Percentiles rank a stretch among this genome's conserved stretches.
phyloP scores from a whole-genome alignment of 1,140 invertebrate species.

The Thalassaphorura encarpata region DNA sequence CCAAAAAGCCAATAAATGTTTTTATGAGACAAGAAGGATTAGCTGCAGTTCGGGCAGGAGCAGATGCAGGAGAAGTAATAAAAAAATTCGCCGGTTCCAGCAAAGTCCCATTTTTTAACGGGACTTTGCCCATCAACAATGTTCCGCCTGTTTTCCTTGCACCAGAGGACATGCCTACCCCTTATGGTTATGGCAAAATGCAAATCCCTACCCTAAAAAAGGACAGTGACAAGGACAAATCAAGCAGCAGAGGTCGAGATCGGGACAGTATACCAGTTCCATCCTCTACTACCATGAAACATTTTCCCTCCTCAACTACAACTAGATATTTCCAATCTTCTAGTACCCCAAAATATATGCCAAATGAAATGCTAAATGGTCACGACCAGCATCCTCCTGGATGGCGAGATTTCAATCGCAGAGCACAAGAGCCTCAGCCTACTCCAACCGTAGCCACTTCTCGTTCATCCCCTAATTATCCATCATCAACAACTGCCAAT shows the following conservation, averaged over 20 bases:
- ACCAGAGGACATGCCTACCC: constrained; percentile 26
- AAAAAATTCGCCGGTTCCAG: constrained; percentile 32
- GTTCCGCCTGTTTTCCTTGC: constrained; percentile 30
- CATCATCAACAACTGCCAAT: neutral
- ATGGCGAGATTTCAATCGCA: neutral
- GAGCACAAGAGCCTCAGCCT: neutral
- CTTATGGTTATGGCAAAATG: constrained; percentile 29
- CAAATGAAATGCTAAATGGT: too few species aligned
- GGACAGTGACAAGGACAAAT: neutral
- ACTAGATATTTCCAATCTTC: too few species aligned
- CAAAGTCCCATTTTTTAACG: constrained; percentile 32
- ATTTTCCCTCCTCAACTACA: neutral
- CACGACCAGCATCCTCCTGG: too few species aligned
- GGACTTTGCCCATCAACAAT: constrained; percentile 19
- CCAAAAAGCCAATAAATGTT: constrained; percentile 30
- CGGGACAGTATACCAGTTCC: neutral
- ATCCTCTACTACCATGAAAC: neutral
- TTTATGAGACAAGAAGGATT: constrained; percentile 31
- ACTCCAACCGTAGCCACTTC: neutral
- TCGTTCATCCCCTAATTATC: neutral
- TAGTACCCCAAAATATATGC: too few species aligned
- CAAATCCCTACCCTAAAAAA: constrained; percentile 30
- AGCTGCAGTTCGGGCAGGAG: constrained; percentile 16
- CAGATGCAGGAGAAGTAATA: constrained; percentile 30
- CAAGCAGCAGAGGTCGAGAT: neutral